Evolutionary conservation across 2,888 invertebrate species (phyloP), one percentile per base, ranked within the genome.

Genomic region (Disparrhopalites patrizii): DNA sequence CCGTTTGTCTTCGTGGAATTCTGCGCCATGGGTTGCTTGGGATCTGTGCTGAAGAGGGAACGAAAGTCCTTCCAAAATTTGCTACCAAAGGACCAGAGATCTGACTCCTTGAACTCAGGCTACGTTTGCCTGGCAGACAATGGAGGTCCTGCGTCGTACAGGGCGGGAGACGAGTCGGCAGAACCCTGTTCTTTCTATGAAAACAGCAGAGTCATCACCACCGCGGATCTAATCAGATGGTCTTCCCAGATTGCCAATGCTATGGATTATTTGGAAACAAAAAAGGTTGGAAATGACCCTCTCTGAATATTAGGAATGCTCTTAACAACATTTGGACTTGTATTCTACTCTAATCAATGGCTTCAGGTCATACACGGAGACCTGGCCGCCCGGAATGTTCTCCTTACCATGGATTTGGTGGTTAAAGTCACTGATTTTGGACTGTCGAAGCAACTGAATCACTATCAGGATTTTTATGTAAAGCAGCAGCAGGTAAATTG

Each of bases 191-290:
- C 7, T 2, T 7, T 23, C 2, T 47, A 47, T 47, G 47, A 47
- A 13, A 47, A 47, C 13, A n/a, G 3, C 23, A 47, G 85, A 51
- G 87, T 90, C 31, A 85, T 92, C 28, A 86, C 85, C 64, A 93
- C 93, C 0, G 86, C 88, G 57, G 93, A 94, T 79, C 81, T 97
- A 5, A 81, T 95, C 13, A 89, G 90, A 58, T 96, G 91, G 91
- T 86, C 91, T 0, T 96, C 91, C 80, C 96, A 97, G 81, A 90
- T 95, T 2, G 91, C 95, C 0, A 83, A 93, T 47, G 96, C 95
- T 58, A 96, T 97, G 95, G 93, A 95, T 74, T 96, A 96, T 78
- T 83, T 96, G 15, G 88, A 92, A 3, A 89, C 89, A 25, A 85
- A 91, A 79, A 94, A 91, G 83, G 92, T 90, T 40, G 18, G 40